Evolutionary conservation across 2,113 vertebrate species (phyloP).

Genomic region (Mohoua ochrocephala): DNA sequence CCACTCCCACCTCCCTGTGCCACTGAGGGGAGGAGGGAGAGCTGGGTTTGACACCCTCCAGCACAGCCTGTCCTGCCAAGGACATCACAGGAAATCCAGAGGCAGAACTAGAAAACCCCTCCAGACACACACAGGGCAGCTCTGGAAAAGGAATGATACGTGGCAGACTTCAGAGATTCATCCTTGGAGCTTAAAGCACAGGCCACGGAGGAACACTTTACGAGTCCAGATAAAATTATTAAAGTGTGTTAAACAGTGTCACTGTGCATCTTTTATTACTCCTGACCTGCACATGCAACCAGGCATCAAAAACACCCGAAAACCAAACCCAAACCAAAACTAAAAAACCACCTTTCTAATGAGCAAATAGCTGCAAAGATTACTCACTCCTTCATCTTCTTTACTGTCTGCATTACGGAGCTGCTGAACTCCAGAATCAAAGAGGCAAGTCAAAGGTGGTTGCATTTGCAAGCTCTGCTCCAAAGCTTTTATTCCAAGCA

Average conservation of each 20-base stretch:
- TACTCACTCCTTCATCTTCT: background rate
- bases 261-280: background rate
- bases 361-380: background rate
- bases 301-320: rapidly evolving
- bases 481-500: background rate
- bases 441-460: background rate
- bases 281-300: background rate
- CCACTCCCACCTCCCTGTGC: background rate
- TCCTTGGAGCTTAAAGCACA: background rate
- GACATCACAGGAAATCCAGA: background rate
- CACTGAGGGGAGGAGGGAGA: background rate
- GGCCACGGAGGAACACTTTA: background rate
- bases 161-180: background rate
- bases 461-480: background rate
- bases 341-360: background rate
- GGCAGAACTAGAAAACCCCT: background rate
- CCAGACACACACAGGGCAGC: background rate
- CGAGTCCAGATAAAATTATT: background rate
- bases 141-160: background rate
- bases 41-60: background rate
- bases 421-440: background rate
- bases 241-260: background rate
- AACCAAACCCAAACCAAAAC: background rate
- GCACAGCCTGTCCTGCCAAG: background rate
- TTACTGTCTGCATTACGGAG: background rate